Evolutionary conservation across 2,888 invertebrate genomes (phyloP).

Genomic region (Geotrupes spiniger): DNA sequence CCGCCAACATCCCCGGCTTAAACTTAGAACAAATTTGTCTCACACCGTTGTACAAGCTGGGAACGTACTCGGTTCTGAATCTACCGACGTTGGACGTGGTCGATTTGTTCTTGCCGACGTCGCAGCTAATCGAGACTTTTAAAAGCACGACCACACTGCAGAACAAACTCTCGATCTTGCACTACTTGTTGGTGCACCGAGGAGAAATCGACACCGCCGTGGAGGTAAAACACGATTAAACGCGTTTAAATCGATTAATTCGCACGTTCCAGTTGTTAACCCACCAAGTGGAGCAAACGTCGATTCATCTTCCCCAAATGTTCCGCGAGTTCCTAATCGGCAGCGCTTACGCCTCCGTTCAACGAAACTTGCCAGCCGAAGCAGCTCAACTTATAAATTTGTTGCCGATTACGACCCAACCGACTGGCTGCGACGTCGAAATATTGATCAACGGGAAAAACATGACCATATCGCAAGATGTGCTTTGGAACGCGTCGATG

Average conservation of each 20-base stretch:
- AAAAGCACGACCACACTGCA: conserved; percentile 65
- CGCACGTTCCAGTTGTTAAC: conserved; percentile 55
- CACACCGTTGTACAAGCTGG: conserved; percentile 63
- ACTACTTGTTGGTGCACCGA: conserved; percentile 76
- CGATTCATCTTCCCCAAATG: conserved; percentile 62
- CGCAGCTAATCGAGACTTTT: conserved; percentile 66
- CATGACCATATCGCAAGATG: conserved; percentile 70
- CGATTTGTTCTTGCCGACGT: conserved; percentile 63
- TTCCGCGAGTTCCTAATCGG: conserved; percentile 81
- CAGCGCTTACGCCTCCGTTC: conserved; percentile 68
- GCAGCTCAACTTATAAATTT: conserved; percentile 66
- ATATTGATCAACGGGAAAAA: conserved; percentile 57
- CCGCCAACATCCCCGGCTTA: conserved; percentile 61
- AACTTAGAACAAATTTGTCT: conserved; percentile 59
- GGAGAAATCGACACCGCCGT: conserved; percentile 72
- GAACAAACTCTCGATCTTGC: conserved; percentile 76
- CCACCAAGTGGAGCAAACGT: conserved; percentile 59
- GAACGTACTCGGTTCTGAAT: conserved; percentile 59
- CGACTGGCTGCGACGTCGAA: conserved; percentile 58
- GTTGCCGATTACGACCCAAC: conserved; percentile 67
- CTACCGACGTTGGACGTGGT: conserved; percentile 70
- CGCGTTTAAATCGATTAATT: conserved; percentile 7
- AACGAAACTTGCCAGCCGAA: conserved; percentile 70
- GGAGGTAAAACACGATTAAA: conserved; percentile 55
- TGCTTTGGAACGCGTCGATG: conserved; percentile 77